Percentiles rank a stretch among this genome's conserved stretches.
Conservation (phyloP, 2,888 invertebrate species). For the Tachystola acroxantha region DNA sequence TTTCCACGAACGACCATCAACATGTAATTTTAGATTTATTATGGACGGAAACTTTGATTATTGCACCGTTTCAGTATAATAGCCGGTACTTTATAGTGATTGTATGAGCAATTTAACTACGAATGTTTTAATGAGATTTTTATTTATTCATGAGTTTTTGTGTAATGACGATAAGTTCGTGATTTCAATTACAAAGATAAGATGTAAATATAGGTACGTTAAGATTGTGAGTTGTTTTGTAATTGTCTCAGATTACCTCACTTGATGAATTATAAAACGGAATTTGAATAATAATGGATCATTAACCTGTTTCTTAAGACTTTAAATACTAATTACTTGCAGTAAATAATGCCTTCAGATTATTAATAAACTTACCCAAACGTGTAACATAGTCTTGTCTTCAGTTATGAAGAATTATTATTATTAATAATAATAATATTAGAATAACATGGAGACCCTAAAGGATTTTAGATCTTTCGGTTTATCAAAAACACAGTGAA, state of each 20-base stretch:
- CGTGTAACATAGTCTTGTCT: too few species aligned
- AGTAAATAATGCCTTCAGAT: too few species aligned
- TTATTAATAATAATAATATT: too few species aligned
- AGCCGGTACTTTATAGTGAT: constrained; percentile 25
- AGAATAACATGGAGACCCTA: too few species aligned
- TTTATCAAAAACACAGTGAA: too few species aligned
- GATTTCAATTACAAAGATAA: constrained; percentile 66
- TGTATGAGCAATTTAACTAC: constrained; percentile 31
- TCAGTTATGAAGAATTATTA: too few species aligned
- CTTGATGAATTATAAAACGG: constrained; percentile 19
- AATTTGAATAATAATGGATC: constrained; percentile 11
- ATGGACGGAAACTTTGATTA: constrained; percentile 44
- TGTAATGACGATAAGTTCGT: constrained; percentile 46
- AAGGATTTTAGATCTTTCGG: too few species aligned
- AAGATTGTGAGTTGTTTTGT: constrained; percentile 25
- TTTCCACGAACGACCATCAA: constrained; percentile 29
- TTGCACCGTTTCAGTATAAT: constrained; percentile 28
- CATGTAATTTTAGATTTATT: constrained; percentile 51
- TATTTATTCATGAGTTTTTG: constrained; percentile 59
- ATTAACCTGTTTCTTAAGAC: constrained; percentile 5
- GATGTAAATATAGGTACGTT: constrained; percentile 33
- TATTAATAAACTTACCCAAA: too few species aligned
- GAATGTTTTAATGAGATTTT: constrained; percentile 47
- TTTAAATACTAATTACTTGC: constrained; percentile 2
- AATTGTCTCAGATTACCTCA: constrained; percentile 29